Evolutionary conservation across 1,140 invertebrate genomes (phyloP).

Genomic region (Limonius californicus): DNA sequence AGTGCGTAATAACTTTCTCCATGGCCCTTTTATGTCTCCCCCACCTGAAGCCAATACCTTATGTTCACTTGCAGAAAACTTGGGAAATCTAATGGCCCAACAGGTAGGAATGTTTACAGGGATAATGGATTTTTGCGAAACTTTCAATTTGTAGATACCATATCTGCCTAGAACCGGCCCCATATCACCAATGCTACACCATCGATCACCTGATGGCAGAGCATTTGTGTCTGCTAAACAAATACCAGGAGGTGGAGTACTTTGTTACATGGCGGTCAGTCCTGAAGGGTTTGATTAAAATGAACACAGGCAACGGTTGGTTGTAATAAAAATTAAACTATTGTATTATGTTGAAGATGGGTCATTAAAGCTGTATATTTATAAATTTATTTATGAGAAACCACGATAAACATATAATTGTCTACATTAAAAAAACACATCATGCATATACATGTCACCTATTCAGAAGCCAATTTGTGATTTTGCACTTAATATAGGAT

Average conservation of each 20-base stretch:
- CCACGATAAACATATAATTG: too few relatives aligned
- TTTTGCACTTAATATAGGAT: too few relatives aligned
- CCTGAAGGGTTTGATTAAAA: constrained; percentile 46
- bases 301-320: too few relatives aligned
- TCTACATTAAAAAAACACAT: too few relatives aligned
- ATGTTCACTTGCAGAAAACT: constrained; percentile 45
- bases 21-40: constrained; percentile 47
- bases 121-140: too few relatives aligned
- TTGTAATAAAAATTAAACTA: too few relatives aligned
- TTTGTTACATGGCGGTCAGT: constrained; percentile 54
- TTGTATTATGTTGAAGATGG: too few relatives aligned
- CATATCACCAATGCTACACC: constrained; percentile 47
- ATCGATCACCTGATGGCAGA: constrained; percentile 50
- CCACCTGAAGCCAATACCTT: constrained; percentile 41
- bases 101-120: constrained; percentile 28
- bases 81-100: constrained; percentile 45
- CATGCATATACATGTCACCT: too few relatives aligned
- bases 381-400: too few relatives aligned
- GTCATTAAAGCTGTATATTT: too few relatives aligned
- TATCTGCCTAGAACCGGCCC: constrained; percentile 49
- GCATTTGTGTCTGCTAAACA: constrained; percentile 50
- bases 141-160: constrained; percentile 41
- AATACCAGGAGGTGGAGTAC: constrained; percentile 48
- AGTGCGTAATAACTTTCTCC: constrained; percentile 47
- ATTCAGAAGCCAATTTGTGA: too few relatives aligned